Evolutionary conservation across 2,113 vertebrate species (phyloP).

Genomic region (Donacobius atricapilla): DNA sequence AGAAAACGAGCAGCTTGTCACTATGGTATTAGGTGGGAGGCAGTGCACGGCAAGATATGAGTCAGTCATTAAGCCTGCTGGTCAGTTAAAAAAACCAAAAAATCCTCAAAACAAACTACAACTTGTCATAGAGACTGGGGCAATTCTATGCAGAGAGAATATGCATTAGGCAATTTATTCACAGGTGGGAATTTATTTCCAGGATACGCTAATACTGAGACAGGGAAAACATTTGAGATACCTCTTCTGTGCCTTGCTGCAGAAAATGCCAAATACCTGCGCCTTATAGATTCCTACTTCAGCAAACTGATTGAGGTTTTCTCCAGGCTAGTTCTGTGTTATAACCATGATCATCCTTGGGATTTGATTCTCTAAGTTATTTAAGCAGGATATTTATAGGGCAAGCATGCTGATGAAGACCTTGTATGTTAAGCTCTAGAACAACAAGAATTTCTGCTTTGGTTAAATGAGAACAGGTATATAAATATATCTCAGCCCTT

Average conservation of each 20-base stretch:
- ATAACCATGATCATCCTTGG: neutral
- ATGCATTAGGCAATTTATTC: neutral
- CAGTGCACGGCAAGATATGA: neutral
- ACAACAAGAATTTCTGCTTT: neutral
- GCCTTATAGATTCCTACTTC: neutral
- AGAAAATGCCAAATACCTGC: neutral
- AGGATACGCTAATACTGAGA: neutral
- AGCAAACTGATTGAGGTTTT: neutral
- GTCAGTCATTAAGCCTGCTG: neutral
- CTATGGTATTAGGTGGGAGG: neutral
- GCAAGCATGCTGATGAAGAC: neutral
- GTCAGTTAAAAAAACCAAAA: neutral
- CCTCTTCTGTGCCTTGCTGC: neutral
- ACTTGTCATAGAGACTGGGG: neutral
- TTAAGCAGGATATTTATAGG: neutral
- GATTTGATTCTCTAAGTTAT: neutral
- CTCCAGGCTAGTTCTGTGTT: neutral
- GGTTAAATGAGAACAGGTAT: conserved; percentile 4
- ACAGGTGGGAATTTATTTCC: neutral
- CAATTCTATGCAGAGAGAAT: neutral
- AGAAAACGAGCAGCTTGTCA: conserved; percentile 17
- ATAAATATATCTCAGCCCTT: conserved; percentile 15
- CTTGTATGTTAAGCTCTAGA: neutral
- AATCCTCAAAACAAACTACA: neutral
- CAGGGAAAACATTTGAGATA: neutral